Evolutionary conservation across 1,140 invertebrate species (phyloP), one percentile per base, ranked within the genome.

Genomic region (Linepithema humile): DNA sequence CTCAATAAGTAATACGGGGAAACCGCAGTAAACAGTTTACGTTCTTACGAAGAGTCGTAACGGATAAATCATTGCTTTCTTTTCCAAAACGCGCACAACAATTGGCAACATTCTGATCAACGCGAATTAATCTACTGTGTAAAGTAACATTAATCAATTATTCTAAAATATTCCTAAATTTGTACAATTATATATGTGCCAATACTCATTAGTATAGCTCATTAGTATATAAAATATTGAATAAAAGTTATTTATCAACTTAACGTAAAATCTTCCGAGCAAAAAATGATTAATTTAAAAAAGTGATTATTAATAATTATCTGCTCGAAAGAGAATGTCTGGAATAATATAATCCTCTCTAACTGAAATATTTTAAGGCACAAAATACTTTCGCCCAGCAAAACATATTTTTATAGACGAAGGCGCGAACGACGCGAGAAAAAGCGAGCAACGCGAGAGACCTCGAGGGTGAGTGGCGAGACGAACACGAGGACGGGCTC

Each of bases 371-470:
- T 65, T 65, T 9, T 40, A 7, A 40, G 17, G 35, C 17, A 80
- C 23, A 38, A 70, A 70, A 80, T 64, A 75, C 35, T 70, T 43
- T 80, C 35, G 75, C 2, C 48, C 64, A 26, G 64, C 64, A 23
- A 80, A 78, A 55, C 75, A 70, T 80, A 80, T 80, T 80, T 80
- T 80, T 80, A 55, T 80, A 80, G 75, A 80, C 48, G 75, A 70
- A 55, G 64, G 73, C 57, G 57, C 29, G 73, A 75, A 75, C 73
- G 48, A 50, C n/a, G 35, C 15, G 75, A 57, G 75, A 69, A 80
- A 80, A 80, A 67, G 64, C 60, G 60, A 69, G 64, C 75, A 80
- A 69, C 38, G 75, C 20, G 26, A 67, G 75, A 15, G 64, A 55
- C n/a, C 64, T 53, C 60, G 60, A 43, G 74, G 48, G 64, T 26